A percentile compares a stretch with the other conserved stretches of the same genome.
Evolutionary conservation across 2,113 vertebrate genomes (phyloP).

Genomic region (Aspidoscelis tigris): DNA sequence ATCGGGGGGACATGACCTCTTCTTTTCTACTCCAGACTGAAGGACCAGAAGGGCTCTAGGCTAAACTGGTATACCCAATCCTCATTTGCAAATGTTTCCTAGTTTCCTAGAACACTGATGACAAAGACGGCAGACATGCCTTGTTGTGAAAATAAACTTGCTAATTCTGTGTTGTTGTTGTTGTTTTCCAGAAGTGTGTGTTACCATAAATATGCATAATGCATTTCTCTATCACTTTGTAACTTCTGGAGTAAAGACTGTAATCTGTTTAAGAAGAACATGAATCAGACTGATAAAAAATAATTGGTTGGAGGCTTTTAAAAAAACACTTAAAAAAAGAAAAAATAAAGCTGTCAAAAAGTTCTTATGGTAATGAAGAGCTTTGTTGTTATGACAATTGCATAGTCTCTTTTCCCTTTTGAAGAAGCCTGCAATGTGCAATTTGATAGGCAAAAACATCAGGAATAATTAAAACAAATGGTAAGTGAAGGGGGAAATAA

Average conservation of each 20-base stretch:
- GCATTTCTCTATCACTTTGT: conserved; percentile 70
- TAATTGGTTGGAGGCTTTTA: conserved; percentile 77
- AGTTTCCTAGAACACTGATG: conserved; percentile 41
- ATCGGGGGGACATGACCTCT: no score
- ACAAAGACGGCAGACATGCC: conserved; percentile 45
- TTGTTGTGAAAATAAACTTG: conserved; percentile 68
- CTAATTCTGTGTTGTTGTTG: conserved; percentile 53
- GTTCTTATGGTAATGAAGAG: conserved; percentile 79
- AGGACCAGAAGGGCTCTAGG: no score
- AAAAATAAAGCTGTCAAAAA: conserved; percentile 82
- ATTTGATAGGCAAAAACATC: conserved; percentile 74
- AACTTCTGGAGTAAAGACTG: conserved; percentile 76
- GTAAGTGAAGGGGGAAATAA: conserved; percentile 44
- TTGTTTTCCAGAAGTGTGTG: conserved; percentile 59
- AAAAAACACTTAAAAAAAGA: conserved; percentile 71
- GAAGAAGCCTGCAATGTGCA: conserved; percentile 67
- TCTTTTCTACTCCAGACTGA: no score
- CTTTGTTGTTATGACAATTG: conserved; percentile 86
- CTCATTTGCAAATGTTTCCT: not conserved
- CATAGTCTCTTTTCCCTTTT: conserved; percentile 72
- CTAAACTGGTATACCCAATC: no score
- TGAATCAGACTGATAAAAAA: conserved; percentile 81
- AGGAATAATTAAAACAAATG: conserved; percentile 79
- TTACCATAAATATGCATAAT: conserved; percentile 78
- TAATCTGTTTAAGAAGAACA: conserved; percentile 82